phyloP scores from a whole-genome alignment of 1,140 invertebrate species.

The Drosophila bocqueti region DNA sequence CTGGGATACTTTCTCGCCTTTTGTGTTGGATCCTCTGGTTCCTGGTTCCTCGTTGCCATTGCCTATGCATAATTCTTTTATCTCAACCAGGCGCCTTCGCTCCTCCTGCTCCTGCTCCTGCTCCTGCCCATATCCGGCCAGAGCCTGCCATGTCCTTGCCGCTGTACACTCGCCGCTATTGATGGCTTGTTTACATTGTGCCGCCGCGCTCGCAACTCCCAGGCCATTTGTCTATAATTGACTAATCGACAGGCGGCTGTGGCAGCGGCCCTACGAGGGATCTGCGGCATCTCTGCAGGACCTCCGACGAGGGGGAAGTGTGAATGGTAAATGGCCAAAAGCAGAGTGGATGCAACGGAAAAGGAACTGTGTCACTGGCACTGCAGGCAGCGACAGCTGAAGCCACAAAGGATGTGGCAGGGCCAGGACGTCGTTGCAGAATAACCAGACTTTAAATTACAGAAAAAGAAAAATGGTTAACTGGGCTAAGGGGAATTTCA shows the following conservation, averaged over 20 bases:
- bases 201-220: slow-evolving; percentile 56
- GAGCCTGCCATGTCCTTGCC: slow-evolving; percentile 1
- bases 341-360: slow-evolving; percentile 17
- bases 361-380: slow-evolving; percentile 59
- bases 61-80: slow-evolving; percentile 81
- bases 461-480: background rate
- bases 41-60: slow-evolving; percentile 10
- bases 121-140: background rate
- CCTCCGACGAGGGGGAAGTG: background rate
- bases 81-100: slow-evolving; percentile 51
- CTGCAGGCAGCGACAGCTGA: slow-evolving; percentile 3
- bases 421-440: background rate
- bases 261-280: background rate
- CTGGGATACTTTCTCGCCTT: slow-evolving; percentile 40
- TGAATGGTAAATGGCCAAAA: slow-evolving; percentile 19
- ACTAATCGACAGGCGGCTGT: slow-evolving; percentile 75
- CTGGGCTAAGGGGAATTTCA: background rate
- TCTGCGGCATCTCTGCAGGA: slow-evolving; percentile 1
- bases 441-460: too few species aligned
- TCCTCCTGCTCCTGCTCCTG: background rate
- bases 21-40: slow-evolving; percentile 33
- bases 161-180: slow-evolving; percentile 54
- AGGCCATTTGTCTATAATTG: slow-evolving; percentile 80
- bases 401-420: slow-evolving; percentile 11
- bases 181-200: slow-evolving; percentile 79